phyloP scores from a whole-genome alignment of 53 echinoderm and acorn worm genomes.

The Luidia sarsii region DNA sequence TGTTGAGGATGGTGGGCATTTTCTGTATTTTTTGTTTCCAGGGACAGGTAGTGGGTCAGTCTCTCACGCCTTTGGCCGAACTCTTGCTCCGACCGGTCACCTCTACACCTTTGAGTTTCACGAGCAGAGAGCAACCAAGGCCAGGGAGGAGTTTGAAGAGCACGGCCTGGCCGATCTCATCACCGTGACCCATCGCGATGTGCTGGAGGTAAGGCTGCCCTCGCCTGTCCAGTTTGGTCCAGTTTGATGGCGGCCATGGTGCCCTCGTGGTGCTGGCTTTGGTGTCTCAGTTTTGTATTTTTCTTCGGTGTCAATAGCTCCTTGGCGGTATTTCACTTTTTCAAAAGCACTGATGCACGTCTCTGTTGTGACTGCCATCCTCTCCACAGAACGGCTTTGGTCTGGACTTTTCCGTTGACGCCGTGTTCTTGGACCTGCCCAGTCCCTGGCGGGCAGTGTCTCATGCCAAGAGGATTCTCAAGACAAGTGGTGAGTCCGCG shows the following conservation, averaged over 20 bases:
- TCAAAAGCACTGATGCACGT: no score
- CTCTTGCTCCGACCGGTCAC: constrained; percentile 87
- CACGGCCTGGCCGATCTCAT: constrained; percentile 78
- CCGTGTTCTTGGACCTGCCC: constrained; percentile 95
- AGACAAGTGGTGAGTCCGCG: constrained; percentile 67
- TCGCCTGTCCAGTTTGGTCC: no score
- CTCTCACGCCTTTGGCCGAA: constrained; percentile 85
- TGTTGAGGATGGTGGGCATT: no score
- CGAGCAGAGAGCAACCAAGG: constrained; percentile 79
- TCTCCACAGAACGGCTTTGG: constrained; percentile 81
- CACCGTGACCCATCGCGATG: constrained; percentile 81
- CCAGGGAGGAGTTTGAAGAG: constrained; percentile 75
- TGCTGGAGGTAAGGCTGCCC: constrained; percentile 60
- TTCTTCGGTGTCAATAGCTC: no score
- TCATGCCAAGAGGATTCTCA: constrained; percentile 89
- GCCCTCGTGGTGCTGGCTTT: no score
- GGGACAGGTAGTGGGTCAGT: constrained; percentile 97
- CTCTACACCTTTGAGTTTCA: constrained; percentile 96
- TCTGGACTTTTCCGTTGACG: constrained; percentile 70
- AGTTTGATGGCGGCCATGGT: no score
- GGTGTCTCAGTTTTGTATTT: no score
- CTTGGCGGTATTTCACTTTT: no score
- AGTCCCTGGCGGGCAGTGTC: constrained; percentile 78
- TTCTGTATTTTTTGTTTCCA: no score
- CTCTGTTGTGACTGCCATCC: no score